These are phyloP conservation scores for Aurelia coerulea DNA, from an alignment of 30 jellyfish, hydroid and myxozoan genomes.

Conservation along the genomic window DNA sequence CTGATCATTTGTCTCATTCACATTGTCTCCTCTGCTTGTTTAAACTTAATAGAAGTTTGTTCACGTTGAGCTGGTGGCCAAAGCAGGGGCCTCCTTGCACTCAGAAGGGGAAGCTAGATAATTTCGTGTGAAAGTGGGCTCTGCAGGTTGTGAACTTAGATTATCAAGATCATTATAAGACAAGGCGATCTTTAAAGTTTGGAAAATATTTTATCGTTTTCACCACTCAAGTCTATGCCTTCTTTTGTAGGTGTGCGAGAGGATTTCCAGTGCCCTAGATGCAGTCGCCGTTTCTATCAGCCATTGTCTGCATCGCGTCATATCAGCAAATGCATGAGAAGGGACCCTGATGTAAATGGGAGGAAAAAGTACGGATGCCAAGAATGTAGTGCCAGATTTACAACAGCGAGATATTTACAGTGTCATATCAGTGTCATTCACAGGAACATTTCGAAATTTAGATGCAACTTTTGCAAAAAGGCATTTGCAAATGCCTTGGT, in stretches of 20 bases:
- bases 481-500: constrained; percentile 55
- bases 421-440: constrained; percentile 60
- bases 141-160: too few species aligned
- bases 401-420: constrained; percentile 24
- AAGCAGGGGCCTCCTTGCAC: too few species aligned
- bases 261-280: not conserved
- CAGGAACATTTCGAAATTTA: constrained; percentile 23
- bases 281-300: not conserved
- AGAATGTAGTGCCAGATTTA: constrained; percentile 43
- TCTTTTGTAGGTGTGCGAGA: too few species aligned
- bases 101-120: too few species aligned
- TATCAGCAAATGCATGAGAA: not conserved
- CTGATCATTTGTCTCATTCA: not conserved
- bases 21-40: not conserved
- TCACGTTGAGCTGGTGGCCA: too few species aligned
- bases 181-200: too few species aligned
- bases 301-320: constrained; percentile 1
- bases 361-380: constrained; percentile 40
- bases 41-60: too few species aligned
- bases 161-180: too few species aligned
- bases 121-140: too few species aligned
- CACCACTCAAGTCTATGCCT: too few species aligned
- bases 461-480: constrained; percentile 53
- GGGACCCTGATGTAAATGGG: not conserved
- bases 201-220: too few species aligned